Conservation (phyloP, 2,113 vertebrate species). For the Chloroceryle aenea region DNA sequence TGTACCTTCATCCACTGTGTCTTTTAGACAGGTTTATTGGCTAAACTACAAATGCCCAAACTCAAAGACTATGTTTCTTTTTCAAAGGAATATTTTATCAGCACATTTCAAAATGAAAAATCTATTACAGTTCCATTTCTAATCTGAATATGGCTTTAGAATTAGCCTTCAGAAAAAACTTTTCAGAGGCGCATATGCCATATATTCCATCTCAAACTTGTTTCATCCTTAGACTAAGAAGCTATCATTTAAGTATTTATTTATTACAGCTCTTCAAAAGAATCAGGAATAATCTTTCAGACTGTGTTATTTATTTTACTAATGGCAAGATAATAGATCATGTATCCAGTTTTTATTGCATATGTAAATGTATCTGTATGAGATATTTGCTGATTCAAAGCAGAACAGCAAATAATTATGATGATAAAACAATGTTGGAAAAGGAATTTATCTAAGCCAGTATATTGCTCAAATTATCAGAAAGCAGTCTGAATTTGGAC, state of each 20-base stretch:
- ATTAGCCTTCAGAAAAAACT: not conserved
- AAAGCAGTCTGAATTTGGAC: not conserved
- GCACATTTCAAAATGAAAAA: slow-evolving; percentile 3
- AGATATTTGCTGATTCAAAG: slow-evolving; percentile 30
- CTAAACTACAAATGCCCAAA: not conserved
- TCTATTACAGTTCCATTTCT: not conserved
- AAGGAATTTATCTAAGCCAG: slow-evolving; percentile 37
- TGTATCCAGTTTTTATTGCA: slow-evolving; percentile 26
- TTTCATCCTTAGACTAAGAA: not conserved
- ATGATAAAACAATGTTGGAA: slow-evolving; percentile 17
- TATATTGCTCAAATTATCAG: slow-evolving; percentile 12
- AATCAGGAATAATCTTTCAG: slow-evolving; percentile 10
- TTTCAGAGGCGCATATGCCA: not conserved
- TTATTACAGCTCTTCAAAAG: not conserved
- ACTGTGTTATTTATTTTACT: not conserved
- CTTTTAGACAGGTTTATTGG: slow-evolving; percentile 36
- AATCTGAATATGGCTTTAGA: not conserved
- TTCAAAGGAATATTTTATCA: slow-evolving; percentile 7
- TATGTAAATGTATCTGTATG: slow-evolving; percentile 30
- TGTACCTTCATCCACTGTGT: not conserved
- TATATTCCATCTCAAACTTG: not conserved
- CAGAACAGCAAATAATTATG: slow-evolving; percentile 36
- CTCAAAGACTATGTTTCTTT: not conserved
- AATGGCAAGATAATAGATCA: slow-evolving; percentile 32
- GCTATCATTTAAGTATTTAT: not conserved